Evolutionary conservation across 2,113 vertebrate genomes (phyloP), one percentile per base, ranked within the genome.

Genomic region (Phyllostomus discolor): DNA sequence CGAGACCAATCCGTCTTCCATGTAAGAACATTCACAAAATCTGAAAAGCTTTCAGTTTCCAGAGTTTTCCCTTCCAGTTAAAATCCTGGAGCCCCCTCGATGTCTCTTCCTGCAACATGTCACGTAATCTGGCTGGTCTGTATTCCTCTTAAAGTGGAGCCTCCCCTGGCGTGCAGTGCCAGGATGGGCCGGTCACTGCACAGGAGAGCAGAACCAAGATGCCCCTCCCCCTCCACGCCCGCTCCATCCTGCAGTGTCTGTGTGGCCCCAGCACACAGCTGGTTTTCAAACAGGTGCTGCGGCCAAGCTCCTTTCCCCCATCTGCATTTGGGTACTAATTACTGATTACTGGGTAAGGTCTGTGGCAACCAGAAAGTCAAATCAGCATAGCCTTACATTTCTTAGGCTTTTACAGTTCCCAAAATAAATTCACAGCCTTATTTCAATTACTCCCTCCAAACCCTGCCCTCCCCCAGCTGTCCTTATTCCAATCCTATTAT

Each of bases 101-200:
- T 2, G 22, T 54, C 7, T 54, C 20, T 52, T 81, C 50, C 17
- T 41, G 22, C 1, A 5, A 17, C 59, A 22, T 5, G 8, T n/a
- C 59, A 22, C 4, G 4, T 38, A 31, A 10, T 20, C 52, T 10
- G 69, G 57, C 11, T 35, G 43, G 57, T 59, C 33, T 10, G 0
- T 5, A 33, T 28, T 46, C 91, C 43, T 69, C 16, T 3, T 15
- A 15, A 26, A 24, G 4, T 0, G 59, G 33, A 15, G 11, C 19
- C 54, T 76, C n/a, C 15, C 31, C 5, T 2, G 22, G 26, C 1
- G 5, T 2, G 1, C 2, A 24, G 0, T 0, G 1, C 1, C 4
- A 59, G 83, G 16, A 69, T 10, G 2, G 19, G 26, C 7, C 17
- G 33, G 33, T 69, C 14, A 5, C 17, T 9, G 3, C 57, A 79